Base-by-base conservation (phyloP, 2,888 invertebrate species). In the Chouioia cunea region DNA sequence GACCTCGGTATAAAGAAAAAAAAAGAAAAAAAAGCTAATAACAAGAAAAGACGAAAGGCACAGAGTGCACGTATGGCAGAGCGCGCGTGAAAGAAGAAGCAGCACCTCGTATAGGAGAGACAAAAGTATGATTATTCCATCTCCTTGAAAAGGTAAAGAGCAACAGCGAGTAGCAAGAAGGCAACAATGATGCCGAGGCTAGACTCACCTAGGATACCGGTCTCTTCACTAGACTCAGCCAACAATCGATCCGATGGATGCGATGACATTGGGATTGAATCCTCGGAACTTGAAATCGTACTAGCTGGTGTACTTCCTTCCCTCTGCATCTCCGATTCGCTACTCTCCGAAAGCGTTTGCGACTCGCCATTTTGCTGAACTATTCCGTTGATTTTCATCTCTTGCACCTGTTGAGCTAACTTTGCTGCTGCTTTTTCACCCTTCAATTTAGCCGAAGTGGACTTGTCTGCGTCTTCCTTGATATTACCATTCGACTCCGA, bases 281-380 rank as follows among this genome's bases (percentile, higher is more conserved):
- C 83, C 75, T 84, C 84, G 43, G 79, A 80, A 70, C 84, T 84
- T 16, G 85, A 85, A 53, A 83, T 79, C 47, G 84, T 84, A 75
- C 84, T 84, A 57, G 84, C 83, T 2, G 85, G 84, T 62, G 85
- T 85, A 66, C 83, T 82, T 43, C 83, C 83, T 71, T 85, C 85
- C 44, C 85, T 78, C 64, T 80, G 84, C 43, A 77, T 78, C 50
- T 85, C 85, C 67, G 82, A 80, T 27, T 65, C 48, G 23, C 68
- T 67, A 65, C 56, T 74, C 52, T 85, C 84, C 18, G 83, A 83
- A 73, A 81, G 80, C 36, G 76, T 80, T 56, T 80, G 79, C 10
- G 36, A 36, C 44, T 83, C 82, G 43, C 82, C 79, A n/a, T 81
- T 81, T 72, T 80, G 79, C 64, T 54, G 69, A 53, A 72, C 36